Base-by-base conservation (phyloP, 2,113 vertebrate species). In the Pelodiscus sinensis region DNA sequence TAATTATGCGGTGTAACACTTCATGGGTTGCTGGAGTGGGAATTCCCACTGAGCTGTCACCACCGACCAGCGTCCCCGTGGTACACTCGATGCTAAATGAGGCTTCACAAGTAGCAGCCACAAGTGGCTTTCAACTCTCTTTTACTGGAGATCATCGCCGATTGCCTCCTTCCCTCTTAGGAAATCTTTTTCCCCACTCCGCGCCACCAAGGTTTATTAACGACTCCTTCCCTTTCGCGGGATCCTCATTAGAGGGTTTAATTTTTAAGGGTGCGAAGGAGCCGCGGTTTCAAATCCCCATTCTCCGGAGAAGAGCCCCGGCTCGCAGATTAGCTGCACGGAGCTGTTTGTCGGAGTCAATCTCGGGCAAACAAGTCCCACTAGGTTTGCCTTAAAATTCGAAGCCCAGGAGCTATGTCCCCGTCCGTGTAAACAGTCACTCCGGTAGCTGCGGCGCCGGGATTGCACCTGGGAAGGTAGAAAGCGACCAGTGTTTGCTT, bases 1-100 rank as follows among this genome's bases (percentile, higher is more conserved):
- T 97, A 95, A 96, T 97, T 97, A 97, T 96, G 93, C 96, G 94
- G 95, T 27, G 25, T 92, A 97, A 94, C 95, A 95, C 96, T 94
- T 97, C 96, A 97, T 94, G 96, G 96, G 84, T 94, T 96, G 96
- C 94, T 95, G 96, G 96, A 94, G 82, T 91, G 90, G 90, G 95
- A 94, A 94, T 95, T 96, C 93, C 96, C 95, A 90, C 96, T 56
- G 96, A 12, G 92, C 93, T 92, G 94, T 88, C 92, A 79, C 82
- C 77, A 86, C 85, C 52, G 93, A 95, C 79, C 95, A 92, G 81
- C 91, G 94, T 84, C 89, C 88, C 88, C 86, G 71, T 38, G 4
- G 50, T 73, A 56, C 6, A 31, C 79, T 88, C 85, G 19, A 80
- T 71, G 92, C 93, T 94, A 86, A 95, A 89, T 89, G 94, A 96